Evolutionary conservation across 2,113 vertebrate species (phyloP).

Genomic region (Centropristis striata): DNA sequence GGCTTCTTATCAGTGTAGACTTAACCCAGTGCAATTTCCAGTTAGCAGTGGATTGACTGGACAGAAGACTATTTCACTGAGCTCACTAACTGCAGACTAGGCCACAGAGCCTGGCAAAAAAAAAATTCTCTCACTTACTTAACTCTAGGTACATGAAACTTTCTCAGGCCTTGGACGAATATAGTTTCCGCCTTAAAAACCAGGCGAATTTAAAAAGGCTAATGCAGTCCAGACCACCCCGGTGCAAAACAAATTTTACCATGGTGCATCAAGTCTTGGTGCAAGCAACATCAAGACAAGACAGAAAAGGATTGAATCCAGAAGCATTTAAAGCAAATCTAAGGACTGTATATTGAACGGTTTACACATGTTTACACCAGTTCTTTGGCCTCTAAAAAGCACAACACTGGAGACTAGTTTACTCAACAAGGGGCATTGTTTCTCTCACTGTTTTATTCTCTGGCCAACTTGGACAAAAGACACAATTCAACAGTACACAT

Average conservation of each 20-base stretch:
- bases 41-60: conserved; percentile 16
- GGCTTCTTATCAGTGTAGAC: conserved; percentile 35
- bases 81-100: conserved; percentile 10
- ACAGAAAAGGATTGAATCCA: not conserved
- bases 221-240: conserved; percentile 25
- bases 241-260: not conserved
- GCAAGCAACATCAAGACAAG: not conserved
- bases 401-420: not conserved
- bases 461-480: not conserved
- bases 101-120: conserved; percentile 25
- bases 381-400: not conserved
- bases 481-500: not conserved
- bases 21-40: conserved; percentile 19
- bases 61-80: conserved; percentile 25
- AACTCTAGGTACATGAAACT: conserved; percentile 2
- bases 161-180: conserved; percentile 25
- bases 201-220: conserved; percentile 1
- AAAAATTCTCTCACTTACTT: conserved; percentile 52
- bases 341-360: not conserved
- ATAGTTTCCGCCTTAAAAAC: conserved; percentile 25
- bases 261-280: not conserved
- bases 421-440: not conserved
- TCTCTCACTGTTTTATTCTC: not conserved
- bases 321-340: not conserved
- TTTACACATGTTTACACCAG: conserved; percentile 2